These are phyloP conservation scores for Galagoides demidoff DNA, from an alignment of 2,797 vertebrate genomes.

Conservation along the genomic window DNA sequence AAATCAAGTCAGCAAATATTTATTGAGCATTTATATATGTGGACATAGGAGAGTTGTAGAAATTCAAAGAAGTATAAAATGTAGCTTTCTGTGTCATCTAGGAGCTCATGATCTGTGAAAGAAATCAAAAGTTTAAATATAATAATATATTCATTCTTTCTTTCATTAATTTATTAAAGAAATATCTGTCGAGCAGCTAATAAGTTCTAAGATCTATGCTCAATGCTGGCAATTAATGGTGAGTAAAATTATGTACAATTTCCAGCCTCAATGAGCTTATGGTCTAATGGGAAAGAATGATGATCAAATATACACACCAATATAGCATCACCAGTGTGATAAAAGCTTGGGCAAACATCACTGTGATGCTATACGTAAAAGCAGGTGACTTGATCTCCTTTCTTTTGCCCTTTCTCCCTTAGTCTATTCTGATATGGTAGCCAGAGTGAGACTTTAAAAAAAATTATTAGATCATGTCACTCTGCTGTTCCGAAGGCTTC, in stretches of 20 bases:
- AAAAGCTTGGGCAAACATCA: not conserved
- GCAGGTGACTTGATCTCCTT: not conserved
- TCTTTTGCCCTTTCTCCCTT: not conserved
- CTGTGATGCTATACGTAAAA: not conserved
- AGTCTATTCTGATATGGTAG: not conserved
- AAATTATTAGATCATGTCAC: not conserved
- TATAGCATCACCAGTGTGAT: not conserved
- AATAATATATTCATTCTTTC: not conserved
- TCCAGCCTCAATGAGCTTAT: not conserved
- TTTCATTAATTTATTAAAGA: not conserved
- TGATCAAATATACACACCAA: not conserved
- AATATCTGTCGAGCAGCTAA: not conserved
- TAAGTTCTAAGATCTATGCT: not conserved
- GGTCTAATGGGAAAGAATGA: not conserved
- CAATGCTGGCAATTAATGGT: not conserved
- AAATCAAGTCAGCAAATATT: slow-evolving; percentile 32
- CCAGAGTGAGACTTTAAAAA: not conserved
- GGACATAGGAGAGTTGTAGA: not conserved
- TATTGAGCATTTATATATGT: not conserved
- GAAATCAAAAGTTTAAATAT: not conserved
- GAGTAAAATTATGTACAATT: not conserved
- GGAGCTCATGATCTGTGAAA: not conserved
- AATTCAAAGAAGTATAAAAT: slow-evolving; percentile 17
- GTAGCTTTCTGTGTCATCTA: not conserved
- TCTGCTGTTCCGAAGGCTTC: not conserved